A percentile compares a stretch with the other conserved stretches of the same genome.
These are phyloP conservation scores for Pharmacophagus antenor DNA, from an alignment of 2,888 invertebrate species.

Conservation along the genomic window DNA sequence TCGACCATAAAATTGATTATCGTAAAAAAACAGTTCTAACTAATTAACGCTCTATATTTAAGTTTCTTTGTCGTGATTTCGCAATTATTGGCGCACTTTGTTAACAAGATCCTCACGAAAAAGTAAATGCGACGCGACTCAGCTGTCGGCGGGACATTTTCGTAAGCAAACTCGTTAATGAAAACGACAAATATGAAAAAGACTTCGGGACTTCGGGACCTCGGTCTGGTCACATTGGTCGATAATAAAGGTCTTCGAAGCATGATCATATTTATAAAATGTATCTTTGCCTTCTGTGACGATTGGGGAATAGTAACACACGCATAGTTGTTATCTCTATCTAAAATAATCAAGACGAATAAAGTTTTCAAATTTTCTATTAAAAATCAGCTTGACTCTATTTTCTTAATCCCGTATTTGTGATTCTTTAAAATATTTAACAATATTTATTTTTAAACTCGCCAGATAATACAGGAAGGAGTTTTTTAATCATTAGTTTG, in stretches of 20 bases:
- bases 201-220: background rate
- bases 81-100: constrained; percentile 40
- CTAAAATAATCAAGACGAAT: too few relatives aligned
- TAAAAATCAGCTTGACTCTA: too few relatives aligned
- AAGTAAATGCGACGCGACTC: constrained; percentile 18
- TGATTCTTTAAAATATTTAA: background rate
- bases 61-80: constrained; percentile 40
- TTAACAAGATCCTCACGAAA: constrained; percentile 37
- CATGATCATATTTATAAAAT: too few relatives aligned
- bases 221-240: too few relatives aligned
- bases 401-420: too few relatives aligned
- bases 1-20: constrained; percentile 67
- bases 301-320: too few relatives aligned
- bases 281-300: too few relatives aligned
- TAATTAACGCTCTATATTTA: constrained; percentile 56
- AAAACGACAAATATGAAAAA: constrained; percentile 25
- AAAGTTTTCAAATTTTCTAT: too few relatives aligned
- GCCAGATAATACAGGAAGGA: background rate
- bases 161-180: constrained; percentile 30
- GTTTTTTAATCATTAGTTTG: background rate
- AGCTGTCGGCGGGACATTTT: constrained; percentile 25
- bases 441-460: background rate
- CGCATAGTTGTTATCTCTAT: too few relatives aligned
- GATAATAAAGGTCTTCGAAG: background rate
- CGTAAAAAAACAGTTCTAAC: constrained; percentile 52